Conservation (phyloP, 2,113 vertebrate genomes). For the Barnardius zonarius region DNA sequence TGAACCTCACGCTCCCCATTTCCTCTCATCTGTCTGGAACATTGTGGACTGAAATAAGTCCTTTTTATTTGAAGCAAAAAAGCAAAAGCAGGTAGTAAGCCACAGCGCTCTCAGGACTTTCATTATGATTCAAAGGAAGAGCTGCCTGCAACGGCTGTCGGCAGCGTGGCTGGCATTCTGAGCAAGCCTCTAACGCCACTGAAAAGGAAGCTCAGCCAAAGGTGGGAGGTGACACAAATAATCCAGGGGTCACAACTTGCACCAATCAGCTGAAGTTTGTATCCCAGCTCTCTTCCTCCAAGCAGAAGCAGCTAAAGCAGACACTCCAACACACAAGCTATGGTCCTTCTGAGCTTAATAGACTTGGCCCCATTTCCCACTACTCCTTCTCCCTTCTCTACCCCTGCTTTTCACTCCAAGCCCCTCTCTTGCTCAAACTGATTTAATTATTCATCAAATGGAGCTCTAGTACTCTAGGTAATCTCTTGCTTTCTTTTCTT, state of each 20-base stretch:
- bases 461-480: neutral
- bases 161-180: neutral
- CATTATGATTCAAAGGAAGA: neutral
- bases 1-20: neutral
- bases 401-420: neutral
- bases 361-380: neutral
- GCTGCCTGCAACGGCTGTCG: neutral
- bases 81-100: neutral
- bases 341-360: neutral
- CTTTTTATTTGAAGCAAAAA: neutral
- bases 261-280: neutral
- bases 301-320: neutral
- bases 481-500: constrained; percentile 10
- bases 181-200: neutral
- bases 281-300: neutral
- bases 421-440: neutral
- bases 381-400: neutral
- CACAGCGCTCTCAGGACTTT: neutral
- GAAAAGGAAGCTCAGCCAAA: neutral
- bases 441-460: constrained; percentile 32
- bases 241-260: neutral
- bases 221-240: neutral
- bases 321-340: neutral
- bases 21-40: neutral
- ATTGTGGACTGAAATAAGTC: neutral